phyloP scores from a whole-genome alignment of 37 sponge, comb jelly and placozoan species.

The Beroe ovata region DNA sequence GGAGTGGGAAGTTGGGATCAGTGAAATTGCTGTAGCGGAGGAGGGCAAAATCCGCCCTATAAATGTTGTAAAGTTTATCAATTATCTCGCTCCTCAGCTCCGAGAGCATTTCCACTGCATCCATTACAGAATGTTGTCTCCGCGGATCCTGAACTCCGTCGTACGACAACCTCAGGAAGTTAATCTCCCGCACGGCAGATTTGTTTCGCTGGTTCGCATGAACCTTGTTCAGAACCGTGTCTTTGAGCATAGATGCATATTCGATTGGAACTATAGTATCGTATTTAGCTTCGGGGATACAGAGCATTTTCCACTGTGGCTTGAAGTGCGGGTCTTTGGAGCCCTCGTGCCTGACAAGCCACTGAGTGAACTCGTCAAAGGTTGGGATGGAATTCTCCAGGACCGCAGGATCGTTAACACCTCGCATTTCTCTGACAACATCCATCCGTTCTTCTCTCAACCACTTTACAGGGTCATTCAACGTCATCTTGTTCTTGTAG shows the following conservation, averaged over 20 bases:
- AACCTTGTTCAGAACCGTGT: neutral
- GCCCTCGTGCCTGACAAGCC: neutral
- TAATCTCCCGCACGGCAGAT: too few species aligned
- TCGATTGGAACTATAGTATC: conserved; percentile 10
- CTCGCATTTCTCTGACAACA: neutral
- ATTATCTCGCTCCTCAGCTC: neutral
- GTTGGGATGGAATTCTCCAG: conserved; percentile 4
- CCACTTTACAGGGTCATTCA: neutral
- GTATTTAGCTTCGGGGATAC: conserved; percentile 12
- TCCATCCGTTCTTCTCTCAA: neutral
- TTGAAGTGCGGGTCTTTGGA: neutral
- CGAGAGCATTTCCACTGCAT: neutral
- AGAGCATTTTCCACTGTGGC: neutral
- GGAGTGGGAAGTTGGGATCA: neutral
- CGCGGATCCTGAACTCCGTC: neutral
- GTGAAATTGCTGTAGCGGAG: neutral
- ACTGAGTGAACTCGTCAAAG: conserved; percentile 3
- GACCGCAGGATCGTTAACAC: neutral
- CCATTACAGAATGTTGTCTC: neutral
- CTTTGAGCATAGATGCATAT: neutral
- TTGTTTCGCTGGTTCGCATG: neutral
- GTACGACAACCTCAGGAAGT: neutral
- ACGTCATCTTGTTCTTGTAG: neutral
- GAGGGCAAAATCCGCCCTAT: neutral
- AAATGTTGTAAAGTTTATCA: neutral